These are phyloP conservation scores for Corydoras maculifer DNA, from an alignment of 2,113 vertebrate genomes.

Conservation along the genomic window DNA sequence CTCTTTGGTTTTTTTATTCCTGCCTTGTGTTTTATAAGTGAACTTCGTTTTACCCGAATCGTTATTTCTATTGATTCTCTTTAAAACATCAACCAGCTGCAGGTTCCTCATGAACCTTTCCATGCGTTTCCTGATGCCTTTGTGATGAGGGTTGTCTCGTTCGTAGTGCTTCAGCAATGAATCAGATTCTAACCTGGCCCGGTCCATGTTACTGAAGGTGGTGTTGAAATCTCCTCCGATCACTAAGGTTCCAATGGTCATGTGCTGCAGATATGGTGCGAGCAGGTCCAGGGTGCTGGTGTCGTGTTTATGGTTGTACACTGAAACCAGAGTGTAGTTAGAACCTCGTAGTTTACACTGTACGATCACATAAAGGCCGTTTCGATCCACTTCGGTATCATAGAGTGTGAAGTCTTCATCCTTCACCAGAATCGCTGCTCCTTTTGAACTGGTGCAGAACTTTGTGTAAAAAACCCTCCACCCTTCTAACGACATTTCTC, in stretches of 20 bases:
- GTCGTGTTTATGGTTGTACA: background rate
- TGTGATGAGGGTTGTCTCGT: background rate
- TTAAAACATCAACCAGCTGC: background rate
- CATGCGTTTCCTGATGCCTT: background rate
- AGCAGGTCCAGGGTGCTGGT: background rate
- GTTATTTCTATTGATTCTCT: background rate
- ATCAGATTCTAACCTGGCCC: background rate
- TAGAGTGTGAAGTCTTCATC: background rate
- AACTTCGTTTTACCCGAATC: background rate
- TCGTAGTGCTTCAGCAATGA: background rate
- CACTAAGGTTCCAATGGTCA: background rate
- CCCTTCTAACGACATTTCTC: background rate
- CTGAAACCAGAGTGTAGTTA: background rate
- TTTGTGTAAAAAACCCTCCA: background rate
- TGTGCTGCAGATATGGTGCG: background rate
- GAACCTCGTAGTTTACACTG: background rate
- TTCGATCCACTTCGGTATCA: background rate
- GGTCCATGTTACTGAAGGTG: background rate
- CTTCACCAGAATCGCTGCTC: background rate
- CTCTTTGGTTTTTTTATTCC: background rate
- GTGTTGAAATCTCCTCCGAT: constrained; percentile 3
- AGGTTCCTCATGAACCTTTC: background rate
- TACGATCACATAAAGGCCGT: background rate
- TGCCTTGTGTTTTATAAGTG: background rate
- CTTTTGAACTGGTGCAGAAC: background rate